Evolutionary conservation across 2,113 vertebrate species (phyloP).

Genomic region (Melanotaenia duboulayi): DNA sequence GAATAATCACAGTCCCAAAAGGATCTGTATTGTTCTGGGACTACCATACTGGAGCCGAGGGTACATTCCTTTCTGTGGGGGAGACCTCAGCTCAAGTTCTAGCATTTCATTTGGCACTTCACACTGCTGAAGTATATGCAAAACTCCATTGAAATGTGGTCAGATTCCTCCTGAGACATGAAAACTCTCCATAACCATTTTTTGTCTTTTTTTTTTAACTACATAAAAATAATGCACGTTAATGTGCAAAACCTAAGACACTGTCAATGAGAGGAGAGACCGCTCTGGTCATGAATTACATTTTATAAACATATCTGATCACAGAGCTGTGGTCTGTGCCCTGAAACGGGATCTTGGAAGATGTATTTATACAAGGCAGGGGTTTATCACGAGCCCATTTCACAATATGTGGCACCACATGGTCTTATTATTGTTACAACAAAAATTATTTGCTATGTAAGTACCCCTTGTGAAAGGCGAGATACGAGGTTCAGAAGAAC

Average conservation of each 20-base stretch:
- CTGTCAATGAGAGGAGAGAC: conserved; percentile 54
- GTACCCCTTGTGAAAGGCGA: conserved; percentile 15
- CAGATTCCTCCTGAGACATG: conserved; percentile 51
- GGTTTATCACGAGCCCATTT: conserved; percentile 43
- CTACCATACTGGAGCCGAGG: conserved; percentile 65
- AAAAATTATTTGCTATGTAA: conserved; percentile 55
- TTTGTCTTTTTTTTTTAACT: not conserved
- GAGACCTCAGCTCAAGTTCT: conserved; percentile 78
- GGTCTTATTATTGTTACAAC: conserved; percentile 29
- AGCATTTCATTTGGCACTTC: conserved; percentile 75
- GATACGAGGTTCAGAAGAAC: conserved; percentile 4
- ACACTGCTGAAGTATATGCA: conserved; percentile 41
- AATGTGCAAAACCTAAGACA: conserved; percentile 65
- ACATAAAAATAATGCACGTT: conserved; percentile 67
- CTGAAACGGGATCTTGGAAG: conserved; percentile 46
- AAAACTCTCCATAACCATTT: conserved; percentile 47
- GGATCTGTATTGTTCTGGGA: conserved; percentile 78
- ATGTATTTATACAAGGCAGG: conserved; percentile 52
- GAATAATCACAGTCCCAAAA: conserved; percentile 68
- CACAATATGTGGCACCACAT: conserved; percentile 18
- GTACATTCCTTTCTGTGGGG: conserved; percentile 75
- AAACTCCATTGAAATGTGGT: conserved; percentile 67
- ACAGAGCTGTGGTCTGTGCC: conserved; percentile 52
- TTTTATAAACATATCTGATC: conserved; percentile 68
- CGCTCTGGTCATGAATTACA: conserved; percentile 58